Evolutionary conservation across 2,797 vertebrate species (phyloP).

Genomic region (Holocentrus rufus): DNA sequence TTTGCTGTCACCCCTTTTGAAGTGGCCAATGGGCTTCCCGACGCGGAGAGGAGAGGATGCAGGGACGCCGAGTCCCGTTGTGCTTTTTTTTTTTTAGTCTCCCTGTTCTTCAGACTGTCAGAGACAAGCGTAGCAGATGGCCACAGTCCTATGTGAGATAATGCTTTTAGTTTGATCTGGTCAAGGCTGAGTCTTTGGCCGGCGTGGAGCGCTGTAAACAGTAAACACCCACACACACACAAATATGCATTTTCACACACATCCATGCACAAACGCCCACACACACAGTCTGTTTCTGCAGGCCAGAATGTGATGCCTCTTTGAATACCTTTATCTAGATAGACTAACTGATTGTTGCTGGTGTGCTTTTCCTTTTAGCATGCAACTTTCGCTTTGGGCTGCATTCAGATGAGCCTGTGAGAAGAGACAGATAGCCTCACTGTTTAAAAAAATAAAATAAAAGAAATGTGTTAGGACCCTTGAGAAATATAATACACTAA

Average conservation of each 20-base stretch:
- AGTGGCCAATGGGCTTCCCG: constrained; percentile 12
- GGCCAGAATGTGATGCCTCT: constrained; percentile 3
- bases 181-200: constrained; percentile 23
- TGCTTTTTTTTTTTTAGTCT: constrained; percentile 4
- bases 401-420: constrained; percentile 1
- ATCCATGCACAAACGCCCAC: not conserved
- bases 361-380: not conserved
- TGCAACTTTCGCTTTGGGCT: constrained; percentile 3
- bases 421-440: not conserved
- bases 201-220: not conserved
- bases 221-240: constrained; percentile 10
- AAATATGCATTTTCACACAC: not conserved
- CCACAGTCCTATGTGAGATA: constrained; percentile 21
- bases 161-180: constrained; percentile 45
- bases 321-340: constrained; percentile 13
- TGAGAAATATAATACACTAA: too few species aligned
- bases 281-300: not conserved
- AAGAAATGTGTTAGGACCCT: not conserved
- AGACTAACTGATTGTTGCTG: not conserved
- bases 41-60: constrained; percentile 14
- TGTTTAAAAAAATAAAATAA: not conserved
- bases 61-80: constrained; percentile 11
- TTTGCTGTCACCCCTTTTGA: constrained; percentile 42
- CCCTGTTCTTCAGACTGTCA: constrained; percentile 30
- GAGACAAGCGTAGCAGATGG: constrained; percentile 31